Conservation (phyloP, 2,888 invertebrate species). For the Antheraea assamensis region DNA sequence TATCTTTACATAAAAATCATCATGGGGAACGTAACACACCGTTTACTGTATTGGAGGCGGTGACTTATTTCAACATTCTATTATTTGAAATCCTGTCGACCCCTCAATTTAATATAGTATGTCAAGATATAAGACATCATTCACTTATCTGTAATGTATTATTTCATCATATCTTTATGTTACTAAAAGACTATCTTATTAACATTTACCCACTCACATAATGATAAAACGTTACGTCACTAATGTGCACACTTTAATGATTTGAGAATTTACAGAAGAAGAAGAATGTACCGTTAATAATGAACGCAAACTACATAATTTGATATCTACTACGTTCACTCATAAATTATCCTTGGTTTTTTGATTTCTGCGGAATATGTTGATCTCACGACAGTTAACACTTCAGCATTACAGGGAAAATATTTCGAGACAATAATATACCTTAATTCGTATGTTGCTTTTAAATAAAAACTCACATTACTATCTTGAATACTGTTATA, state of each 20-base stretch:
- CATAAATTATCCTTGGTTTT: not conserved
- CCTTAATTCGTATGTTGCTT: too few species aligned
- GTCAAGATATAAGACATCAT: not conserved
- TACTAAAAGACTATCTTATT: not conserved
- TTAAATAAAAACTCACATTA: too few species aligned
- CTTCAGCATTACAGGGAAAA: too few species aligned
- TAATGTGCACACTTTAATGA: not conserved
- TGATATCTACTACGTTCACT: not conserved
- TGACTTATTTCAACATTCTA: too few species aligned
- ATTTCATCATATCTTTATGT: not conserved
- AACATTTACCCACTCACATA: not conserved
- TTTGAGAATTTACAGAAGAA: not conserved
- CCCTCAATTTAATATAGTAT: not conserved
- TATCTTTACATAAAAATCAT: too few species aligned
- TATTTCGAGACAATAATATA: too few species aligned
- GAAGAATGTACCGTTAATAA: not conserved
- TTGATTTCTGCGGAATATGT: not conserved
- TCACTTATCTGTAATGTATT: too few species aligned
- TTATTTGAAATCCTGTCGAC: too few species aligned
- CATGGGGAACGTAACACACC: too few species aligned
- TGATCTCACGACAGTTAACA: too few species aligned
- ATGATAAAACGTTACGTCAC: not conserved
- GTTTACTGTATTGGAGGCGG: too few species aligned
- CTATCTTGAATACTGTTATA: not conserved
- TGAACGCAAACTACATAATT: not conserved